Conservation (phyloP, 1,140 invertebrate genomes). For the Caenorhabditis brenneri region DNA sequence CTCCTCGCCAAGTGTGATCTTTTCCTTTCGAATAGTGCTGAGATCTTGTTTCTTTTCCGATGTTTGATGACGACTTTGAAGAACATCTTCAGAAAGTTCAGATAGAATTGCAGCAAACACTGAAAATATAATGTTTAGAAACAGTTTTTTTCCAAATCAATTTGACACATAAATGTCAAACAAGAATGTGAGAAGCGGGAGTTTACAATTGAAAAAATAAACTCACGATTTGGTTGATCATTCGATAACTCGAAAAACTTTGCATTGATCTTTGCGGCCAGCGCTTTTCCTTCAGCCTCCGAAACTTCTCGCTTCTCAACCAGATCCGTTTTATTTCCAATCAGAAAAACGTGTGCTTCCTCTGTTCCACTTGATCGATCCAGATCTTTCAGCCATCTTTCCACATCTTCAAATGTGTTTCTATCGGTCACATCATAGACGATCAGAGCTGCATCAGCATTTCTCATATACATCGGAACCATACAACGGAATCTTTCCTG, state of each 20-base stretch:
- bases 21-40: background rate
- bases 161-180: too few relatives aligned
- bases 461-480: slow-evolving; percentile 95
- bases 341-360: slow-evolving; percentile 44
- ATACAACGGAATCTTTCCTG: slow-evolving; percentile 97
- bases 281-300: slow-evolving; percentile 47
- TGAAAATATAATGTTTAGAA: background rate
- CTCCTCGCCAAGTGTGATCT: background rate
- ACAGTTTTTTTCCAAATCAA: too few relatives aligned
- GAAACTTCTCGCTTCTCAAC: slow-evolving; percentile 46
- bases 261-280: slow-evolving; percentile 49
- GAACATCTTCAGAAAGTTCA: background rate
- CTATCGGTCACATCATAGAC: slow-evolving; percentile 97
- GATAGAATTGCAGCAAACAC: slow-evolving; percentile 44
- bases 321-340: slow-evolving; percentile 52
- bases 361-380: slow-evolving; percentile 44
- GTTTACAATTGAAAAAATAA: slow-evolving; percentile 39
- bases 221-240: slow-evolving; percentile 4
- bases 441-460: slow-evolving; percentile 90
- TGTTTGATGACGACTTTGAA: slow-evolving; percentile 15
- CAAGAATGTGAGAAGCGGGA: too few relatives aligned
- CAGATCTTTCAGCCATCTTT: slow-evolving; percentile 53
- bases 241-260: slow-evolving; percentile 42
- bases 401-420: slow-evolving; percentile 51
- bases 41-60: slow-evolving; percentile 25